Evolutionary conservation across 1,140 invertebrate genomes (phyloP), one percentile per base, ranked within the genome.

Genomic region (roundworm (Caenorhabditis elegans)): DNA sequence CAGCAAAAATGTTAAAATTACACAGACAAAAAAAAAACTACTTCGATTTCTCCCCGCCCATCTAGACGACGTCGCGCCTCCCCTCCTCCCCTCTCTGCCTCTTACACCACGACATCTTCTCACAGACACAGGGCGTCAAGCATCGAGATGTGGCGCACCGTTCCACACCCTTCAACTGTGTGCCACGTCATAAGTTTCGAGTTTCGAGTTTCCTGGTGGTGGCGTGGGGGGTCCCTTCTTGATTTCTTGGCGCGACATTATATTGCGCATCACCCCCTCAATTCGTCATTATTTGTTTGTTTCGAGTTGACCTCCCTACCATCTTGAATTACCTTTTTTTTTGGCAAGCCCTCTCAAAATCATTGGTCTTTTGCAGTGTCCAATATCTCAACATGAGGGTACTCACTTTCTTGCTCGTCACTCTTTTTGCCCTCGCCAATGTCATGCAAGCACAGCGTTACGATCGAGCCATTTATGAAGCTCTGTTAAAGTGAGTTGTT

Each of bases 351-450:
- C 28, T 19, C n/a, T 34, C 39, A 26, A 36, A 76, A 76, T 76
- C 75, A 49, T 48, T 48, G 15, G 10, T 17, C 24, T 10, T 51
- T 77, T 76, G n/a, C 75, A 48, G 48, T 51, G 22, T 77, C 78
- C 65, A 55, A 79, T 79, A 65, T 46, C 39, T 76, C 60, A 76
- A 75, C 28, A 82, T 82, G 80, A 76, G 80, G 51, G 80, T 82
- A 60, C 75, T 82, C 49, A 60, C 75, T 60, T 53, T 82, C 36
- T 55, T 82, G 48, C 39, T 77, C 39, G 70, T 82, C 24, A 48
- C 26, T 47, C 80, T 82, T 43, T 28, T 76, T n/a, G 51, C 49
- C 49, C 65, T 76, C 47, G 47, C 80, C 26, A 47, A 34, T 31
- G 75, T 55, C 46, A 76, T 70, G 60, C 60, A 46, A 31, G 46